phyloP scores from a whole-genome alignment of 2,888 invertebrate species.

The Drosophila limbata region DNA sequence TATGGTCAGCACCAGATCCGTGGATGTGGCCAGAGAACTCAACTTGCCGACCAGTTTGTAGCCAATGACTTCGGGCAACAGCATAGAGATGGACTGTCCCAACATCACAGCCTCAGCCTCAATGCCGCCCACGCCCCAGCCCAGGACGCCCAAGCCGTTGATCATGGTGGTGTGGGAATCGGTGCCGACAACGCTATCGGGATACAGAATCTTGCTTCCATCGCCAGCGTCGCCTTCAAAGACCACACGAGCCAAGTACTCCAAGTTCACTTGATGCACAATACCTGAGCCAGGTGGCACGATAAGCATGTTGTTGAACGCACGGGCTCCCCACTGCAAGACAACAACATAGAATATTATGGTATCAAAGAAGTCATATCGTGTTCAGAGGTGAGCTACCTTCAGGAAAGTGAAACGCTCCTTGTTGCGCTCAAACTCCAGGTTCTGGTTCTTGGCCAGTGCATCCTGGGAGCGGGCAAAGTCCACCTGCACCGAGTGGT shows the following conservation, averaged over 20 bases:
- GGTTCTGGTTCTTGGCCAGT: conserved; percentile 94
- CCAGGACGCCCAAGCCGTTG: conserved; percentile 97
- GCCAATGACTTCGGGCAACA: conserved; percentile 97
- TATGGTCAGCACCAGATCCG: conserved; percentile 98
- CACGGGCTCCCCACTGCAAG: conserved; percentile 96
- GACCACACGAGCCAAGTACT: conserved; percentile 96
- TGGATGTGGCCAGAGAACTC: conserved; percentile 94
- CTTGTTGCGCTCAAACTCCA: conserved; percentile 97
- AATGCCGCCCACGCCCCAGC: conserved; percentile 98
- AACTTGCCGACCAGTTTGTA: conserved; percentile 94
- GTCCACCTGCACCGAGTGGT: conserved; percentile 99
- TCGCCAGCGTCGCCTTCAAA: conserved; percentile 88
- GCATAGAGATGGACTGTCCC: conserved; percentile 98
- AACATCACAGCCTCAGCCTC: conserved; percentile 99
- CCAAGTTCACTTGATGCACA: conserved; percentile 99
- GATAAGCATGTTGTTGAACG: conserved; percentile 97
- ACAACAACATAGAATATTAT: neutral
- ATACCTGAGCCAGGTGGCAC: conserved; percentile 99
- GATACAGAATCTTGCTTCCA: conserved; percentile 88
- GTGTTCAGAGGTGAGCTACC: conserved; percentile 86
- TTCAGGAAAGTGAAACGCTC: conserved; percentile 98
- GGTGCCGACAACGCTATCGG: conserved; percentile 97
- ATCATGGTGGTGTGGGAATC: conserved; percentile 99
- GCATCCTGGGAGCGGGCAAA: conserved; percentile 95
- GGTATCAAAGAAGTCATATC: neutral